Conservation (phyloP, 2,888 invertebrate species). For the Electrophaes corylata region DNA sequence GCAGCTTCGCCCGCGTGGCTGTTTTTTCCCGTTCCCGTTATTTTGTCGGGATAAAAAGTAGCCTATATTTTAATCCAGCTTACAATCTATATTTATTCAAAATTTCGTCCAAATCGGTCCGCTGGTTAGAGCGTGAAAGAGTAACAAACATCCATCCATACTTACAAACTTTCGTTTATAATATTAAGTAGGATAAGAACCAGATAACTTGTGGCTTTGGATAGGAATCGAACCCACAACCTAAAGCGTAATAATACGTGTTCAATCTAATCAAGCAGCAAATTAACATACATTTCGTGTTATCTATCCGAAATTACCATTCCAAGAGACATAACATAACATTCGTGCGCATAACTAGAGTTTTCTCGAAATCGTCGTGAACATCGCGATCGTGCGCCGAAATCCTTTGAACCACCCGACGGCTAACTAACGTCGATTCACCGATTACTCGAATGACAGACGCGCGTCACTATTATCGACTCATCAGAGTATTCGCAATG, state of each 20-base stretch:
- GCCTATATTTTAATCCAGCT: too few species aligned
- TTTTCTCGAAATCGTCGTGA: conserved; percentile 77
- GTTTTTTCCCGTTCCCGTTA: too few species aligned
- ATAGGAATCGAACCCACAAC: not conserved
- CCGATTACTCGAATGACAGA: conserved; percentile 39
- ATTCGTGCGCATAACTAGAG: conserved; percentile 70
- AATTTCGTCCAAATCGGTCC: too few species aligned
- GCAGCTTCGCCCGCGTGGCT: too few species aligned
- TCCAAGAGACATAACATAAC: conserved; percentile 44
- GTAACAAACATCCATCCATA: too few species aligned
- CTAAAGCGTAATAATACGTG: not conserved
- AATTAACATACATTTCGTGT: conserved; percentile 26
- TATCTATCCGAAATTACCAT: conserved; percentile 37
- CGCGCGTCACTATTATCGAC: conserved; percentile 48
- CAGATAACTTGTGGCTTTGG: not conserved
- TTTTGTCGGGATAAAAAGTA: too few species aligned
- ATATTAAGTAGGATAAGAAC: too few species aligned
- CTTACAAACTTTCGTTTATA: too few species aligned
- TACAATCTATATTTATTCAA: too few species aligned
- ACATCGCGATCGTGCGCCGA: conserved; percentile 72
- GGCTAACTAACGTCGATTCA: conserved; percentile 67
- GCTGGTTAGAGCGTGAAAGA: too few species aligned
- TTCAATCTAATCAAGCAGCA: conserved; percentile 20
- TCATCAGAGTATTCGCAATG: conserved; percentile 60
- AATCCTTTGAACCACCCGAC: conserved; percentile 74